Evolutionary conservation across 2,888 invertebrate genomes (phyloP).

Genomic region (Amphipoea lucens): DNA sequence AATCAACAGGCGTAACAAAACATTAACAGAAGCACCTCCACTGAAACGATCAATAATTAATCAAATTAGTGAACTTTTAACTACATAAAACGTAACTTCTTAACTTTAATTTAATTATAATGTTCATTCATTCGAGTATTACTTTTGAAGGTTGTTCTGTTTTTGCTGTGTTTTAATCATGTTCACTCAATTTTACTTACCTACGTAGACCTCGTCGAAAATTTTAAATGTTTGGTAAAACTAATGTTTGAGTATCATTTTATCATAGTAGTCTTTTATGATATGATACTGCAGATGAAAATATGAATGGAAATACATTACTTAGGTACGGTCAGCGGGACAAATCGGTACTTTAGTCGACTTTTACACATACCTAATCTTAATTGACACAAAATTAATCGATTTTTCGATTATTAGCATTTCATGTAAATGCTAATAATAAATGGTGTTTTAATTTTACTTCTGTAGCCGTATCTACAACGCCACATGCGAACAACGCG

Average conservation of each 20-base stretch:
- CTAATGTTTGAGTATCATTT: background rate
- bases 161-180: slow-evolving; percentile 11
- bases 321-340: background rate
- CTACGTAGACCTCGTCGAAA: background rate
- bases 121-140: slow-evolving; percentile 12
- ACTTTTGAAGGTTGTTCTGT: slow-evolving; percentile 12
- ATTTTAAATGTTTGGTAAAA: background rate
- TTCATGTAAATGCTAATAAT: background rate
- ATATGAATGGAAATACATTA: background rate
- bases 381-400: background rate
- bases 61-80: slow-evolving; percentile 54
- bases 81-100: slow-evolving; percentile 39
- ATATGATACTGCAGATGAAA: background rate
- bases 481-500: no score
- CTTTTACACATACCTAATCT: background rate
- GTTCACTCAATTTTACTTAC: slow-evolving; percentile 17
- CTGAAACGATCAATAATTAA: slow-evolving; percentile 41
- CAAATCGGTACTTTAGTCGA: background rate
- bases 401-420: background rate
- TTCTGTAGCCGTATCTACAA: no score
- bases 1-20: slow-evolving; percentile 51
- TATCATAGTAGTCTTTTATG: background rate
- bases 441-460: background rate
- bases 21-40: slow-evolving; percentile 20
- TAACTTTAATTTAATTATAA: slow-evolving; percentile 31